Evolutionary conservation across 2,888 invertebrate species (phyloP), one percentile per base, ranked within the genome.

Genomic region (Leptopilina myrica): DNA sequence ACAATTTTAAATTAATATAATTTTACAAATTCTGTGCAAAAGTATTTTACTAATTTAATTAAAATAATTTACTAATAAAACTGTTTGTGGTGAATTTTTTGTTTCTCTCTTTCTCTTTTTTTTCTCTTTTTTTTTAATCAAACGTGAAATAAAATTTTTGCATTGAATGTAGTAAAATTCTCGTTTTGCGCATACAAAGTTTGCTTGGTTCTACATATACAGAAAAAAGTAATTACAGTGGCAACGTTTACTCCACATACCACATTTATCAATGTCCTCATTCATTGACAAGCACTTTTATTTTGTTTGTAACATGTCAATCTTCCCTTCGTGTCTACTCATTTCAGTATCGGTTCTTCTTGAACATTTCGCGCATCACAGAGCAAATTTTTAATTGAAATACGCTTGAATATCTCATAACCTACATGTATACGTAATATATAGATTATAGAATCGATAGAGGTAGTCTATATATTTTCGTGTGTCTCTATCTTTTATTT

Each of bases 261-360:
- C 59, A 76, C 84, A 79, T 84, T 84, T 81, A 83, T 84, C 84
- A 83, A 82, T 82, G 83, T 82, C 84, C 79, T 83, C 81, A 83
- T 84, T 84, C 81, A 84, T 84, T 83, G 83, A 82, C 79, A 78
- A 75, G 62, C 49, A 76, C 65, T 65, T 78, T 65, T 64, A 59
- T 78, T 78, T 78, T 73, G 56, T 73, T 73, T 73, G 73, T 56
- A 56, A 56, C 73, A 73, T 73, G 73, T 73, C 73, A 75, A 76
- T 76, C 65, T 78, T 76, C 75, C n/a, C 75, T 69, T 49, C 75
- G 33, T 49, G 43, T n/a, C 73, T 59, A 73, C 73, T 73, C 73
- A 76, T 78, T 75, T 78, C 43, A 33, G 43, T 73, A 78, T 66
- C 49, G n/a, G 53, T 78, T 43, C 75, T 78, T 49, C 62, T 73